Evolutionary conservation across 2,888 invertebrate species (phyloP), one percentile per base, ranked within the genome.

Genomic region (Cylloceria caligata): DNA sequence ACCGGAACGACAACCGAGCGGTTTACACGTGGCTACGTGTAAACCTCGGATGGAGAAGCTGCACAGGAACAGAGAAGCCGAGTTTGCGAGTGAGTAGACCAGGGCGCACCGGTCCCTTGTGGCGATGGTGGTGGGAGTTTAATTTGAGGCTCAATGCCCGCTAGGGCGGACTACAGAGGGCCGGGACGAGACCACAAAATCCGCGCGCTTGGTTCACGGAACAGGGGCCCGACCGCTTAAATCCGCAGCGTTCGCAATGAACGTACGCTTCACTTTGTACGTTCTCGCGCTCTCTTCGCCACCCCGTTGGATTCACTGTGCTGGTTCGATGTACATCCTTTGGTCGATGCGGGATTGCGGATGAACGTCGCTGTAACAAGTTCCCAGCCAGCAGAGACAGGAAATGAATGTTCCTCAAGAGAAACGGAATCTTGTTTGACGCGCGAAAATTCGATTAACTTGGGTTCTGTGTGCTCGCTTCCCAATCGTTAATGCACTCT

Each of bases 111-210:
- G 49, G 47, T 62, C 72, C 45, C 34, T 42, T 62, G 65, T 65
- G 36, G 55, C 19, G 55, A 64, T 34, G 78, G 45, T 71, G 77
- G 81, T 82, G 80, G 85, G 84, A 86, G 87, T 88, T 88, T 88
- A 88, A 89, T 89, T 88, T 86, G 86, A 85, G 85, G 84, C 85
- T 81, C 85, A 86, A 87, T 85, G 76, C 84, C 81, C 82, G 81
- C 73, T 79, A 52, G 78, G 71, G 67, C 80, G 73, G 80, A 68
- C 60, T 3, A 16, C 76, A 42, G 62, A 78, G 75, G 75, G 73
- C 72, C 36, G 74, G 79, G 68, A 76, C 71, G 80, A 81, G 82
- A 82, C 85, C 86, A 80, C 83, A 83, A 83, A 85, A 82, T 83
- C 82, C 68, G 80, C 60, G 65, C 60, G 45, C 42, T 47, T 69